phyloP scores from a whole-genome alignment of 2,113 vertebrate genomes.

The Gorsachius goisagi region DNA sequence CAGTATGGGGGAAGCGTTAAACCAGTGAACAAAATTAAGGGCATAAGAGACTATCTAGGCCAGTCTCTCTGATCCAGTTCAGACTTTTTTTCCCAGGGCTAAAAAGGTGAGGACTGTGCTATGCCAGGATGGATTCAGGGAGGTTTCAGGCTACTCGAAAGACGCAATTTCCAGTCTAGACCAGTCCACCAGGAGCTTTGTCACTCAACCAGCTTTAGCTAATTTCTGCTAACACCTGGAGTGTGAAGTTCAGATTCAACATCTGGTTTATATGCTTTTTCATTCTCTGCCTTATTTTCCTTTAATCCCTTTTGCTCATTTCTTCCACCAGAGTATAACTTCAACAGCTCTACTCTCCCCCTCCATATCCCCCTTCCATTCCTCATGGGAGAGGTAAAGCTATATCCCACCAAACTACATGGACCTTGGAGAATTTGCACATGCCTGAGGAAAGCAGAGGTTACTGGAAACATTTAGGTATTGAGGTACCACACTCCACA shows the following conservation, averaged over 20 bases:
- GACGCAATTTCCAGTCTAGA: neutral
- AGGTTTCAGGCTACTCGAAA: neutral
- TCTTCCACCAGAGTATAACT: neutral
- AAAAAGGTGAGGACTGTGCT: neutral
- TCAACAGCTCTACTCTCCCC: neutral
- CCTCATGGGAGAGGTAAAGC: neutral
- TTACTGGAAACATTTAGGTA: neutral
- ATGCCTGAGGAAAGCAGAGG: neutral
- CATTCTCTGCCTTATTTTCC: neutral
- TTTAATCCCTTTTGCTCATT: neutral
- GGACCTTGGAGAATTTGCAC: neutral
- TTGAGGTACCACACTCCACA: neutral
- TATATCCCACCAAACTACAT: neutral
- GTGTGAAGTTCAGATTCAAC: neutral
- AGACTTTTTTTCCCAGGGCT: neutral
- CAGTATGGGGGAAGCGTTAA: neutral
- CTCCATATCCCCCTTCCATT: neutral
- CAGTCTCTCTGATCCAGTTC: neutral
- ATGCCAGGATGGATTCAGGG: neutral
- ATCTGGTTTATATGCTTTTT: neutral
- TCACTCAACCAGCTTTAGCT: neutral
- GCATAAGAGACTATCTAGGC: neutral
- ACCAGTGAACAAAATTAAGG: neutral
- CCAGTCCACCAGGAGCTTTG: neutral
- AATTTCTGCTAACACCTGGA: neutral